Base-by-base conservation (phyloP, 2,888 invertebrate species). In the Epistrophe grossulariae region DNA sequence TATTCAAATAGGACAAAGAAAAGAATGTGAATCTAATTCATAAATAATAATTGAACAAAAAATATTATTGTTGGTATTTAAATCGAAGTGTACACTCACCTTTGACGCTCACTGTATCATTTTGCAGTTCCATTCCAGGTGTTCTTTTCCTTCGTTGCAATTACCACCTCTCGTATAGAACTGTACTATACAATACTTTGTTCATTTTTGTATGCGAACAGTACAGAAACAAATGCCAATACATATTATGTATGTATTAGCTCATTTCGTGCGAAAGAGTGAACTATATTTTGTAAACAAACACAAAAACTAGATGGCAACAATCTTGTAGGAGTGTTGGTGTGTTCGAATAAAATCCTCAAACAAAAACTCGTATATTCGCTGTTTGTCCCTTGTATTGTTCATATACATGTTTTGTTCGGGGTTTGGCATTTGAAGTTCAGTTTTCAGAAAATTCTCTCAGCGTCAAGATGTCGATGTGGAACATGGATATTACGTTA, bases 401-500 rank as follows among this genome's bases (percentile, higher is more conserved):
- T 40, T 4, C 40, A 13, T 35, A 28, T 31, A 35, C 35, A 9
- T 43, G 43, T 43, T 15, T 4, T 43, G 43, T 43, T 15, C 50
- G 11, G 7, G 17, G 19, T 60, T 62, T 38, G 17, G 8, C 11
- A 28, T 59, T 60, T 80, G 35, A n/a, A 74, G 73, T 80, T 19
- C 43, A 74, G 73, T 80, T 19, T 52, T 60, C 11, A 19, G n/a
- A 17, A 13, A 24, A n/a, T 13, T 68, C 35, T 68, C 66, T 31
- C 35, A 17, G 31, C 40, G 13, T 43, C 15, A 68, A 52, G 28
- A 79, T 64, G 17, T 52, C 55, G 2, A 55, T 59, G 48, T 73
- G 79, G 73, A 43, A 28, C n/a, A 73, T 66, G 50, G 66, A 59
- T 15, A 50, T 31, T 15, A 73, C 73, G 5, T 43, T 80, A 13